Percentiles rank a stretch among this genome's conserved stretches.
Conservation (phyloP, 2,888 invertebrate species). For the Oligia fasciuncula region DNA sequence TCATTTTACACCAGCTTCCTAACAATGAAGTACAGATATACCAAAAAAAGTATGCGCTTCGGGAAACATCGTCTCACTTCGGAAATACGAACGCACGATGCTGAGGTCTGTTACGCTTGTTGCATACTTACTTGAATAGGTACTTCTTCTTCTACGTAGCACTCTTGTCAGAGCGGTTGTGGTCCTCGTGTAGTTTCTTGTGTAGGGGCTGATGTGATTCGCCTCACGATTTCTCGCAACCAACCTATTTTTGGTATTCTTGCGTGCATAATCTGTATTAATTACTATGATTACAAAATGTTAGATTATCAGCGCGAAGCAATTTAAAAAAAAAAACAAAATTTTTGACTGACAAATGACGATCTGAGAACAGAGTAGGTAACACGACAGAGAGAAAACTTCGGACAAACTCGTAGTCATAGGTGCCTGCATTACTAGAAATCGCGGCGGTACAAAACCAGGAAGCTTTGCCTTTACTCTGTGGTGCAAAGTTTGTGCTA, state of each 20-base stretch:
- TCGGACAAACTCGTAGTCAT: not conserved
- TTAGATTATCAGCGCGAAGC: not conserved
- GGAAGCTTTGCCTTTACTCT: not conserved
- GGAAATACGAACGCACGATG: not conserved
- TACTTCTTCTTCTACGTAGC: too few species aligned
- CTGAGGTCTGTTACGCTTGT: not conserved
- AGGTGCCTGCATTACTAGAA: not conserved
- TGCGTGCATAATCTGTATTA: not conserved
- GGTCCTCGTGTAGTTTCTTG: too few species aligned
- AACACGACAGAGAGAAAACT: not conserved
- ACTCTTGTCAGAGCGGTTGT: too few species aligned
- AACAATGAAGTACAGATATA: slow-evolving; percentile 72
- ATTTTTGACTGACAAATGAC: not conserved
- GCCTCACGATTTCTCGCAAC: too few species aligned
- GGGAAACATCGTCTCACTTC: not conserved
- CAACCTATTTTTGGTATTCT: too few species aligned
- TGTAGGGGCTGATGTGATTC: too few species aligned
- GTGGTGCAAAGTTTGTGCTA: too few species aligned
- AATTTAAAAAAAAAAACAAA: not conserved
- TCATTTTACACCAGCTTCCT: slow-evolving; percentile 69
- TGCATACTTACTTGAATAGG: too few species aligned
- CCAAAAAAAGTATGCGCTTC: not conserved
- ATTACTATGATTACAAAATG: not conserved
- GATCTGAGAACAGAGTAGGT: not conserved
- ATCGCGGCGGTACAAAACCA: too few species aligned